phyloP scores from a whole-genome alignment of 2,888 invertebrate genomes.

The Arctia plantaginis region DNA sequence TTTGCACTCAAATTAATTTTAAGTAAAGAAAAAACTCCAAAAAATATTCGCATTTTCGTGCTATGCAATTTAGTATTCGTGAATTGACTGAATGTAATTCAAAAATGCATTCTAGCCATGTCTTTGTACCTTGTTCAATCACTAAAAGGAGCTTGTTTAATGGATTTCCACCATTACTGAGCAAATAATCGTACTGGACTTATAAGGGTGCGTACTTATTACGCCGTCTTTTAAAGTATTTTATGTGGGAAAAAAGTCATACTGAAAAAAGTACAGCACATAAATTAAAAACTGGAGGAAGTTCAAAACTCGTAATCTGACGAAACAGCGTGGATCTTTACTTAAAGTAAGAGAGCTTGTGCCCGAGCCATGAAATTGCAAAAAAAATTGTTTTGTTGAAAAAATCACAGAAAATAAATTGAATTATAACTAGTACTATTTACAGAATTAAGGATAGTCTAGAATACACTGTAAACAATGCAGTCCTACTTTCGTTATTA shows the following conservation, averaged over 20 bases:
- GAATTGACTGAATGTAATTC: conserved; percentile 81
- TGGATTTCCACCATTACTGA: conserved; percentile 86
- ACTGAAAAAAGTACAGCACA: background rate
- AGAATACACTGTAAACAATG: background rate
- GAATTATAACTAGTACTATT: background rate
- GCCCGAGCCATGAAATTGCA: background rate
- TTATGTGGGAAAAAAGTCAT: conserved; percentile 26
- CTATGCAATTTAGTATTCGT: conserved; percentile 74
- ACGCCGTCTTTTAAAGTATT: conserved; percentile 45
- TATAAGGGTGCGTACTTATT: conserved; percentile 67
- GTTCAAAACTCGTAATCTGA: no score
- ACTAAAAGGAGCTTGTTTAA: conserved; percentile 86
- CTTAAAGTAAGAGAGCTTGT: background rate
- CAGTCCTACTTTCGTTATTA: background rate
- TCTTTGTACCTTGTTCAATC: conserved; percentile 82
- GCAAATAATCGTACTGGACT: conserved; percentile 84
- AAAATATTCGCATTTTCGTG: conserved; percentile 54
- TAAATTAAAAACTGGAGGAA: no score
- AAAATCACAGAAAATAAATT: background rate
- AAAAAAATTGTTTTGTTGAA: background rate
- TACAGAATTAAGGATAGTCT: background rate
- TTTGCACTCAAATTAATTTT: conserved; percentile 49
- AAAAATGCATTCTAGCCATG: conserved; percentile 77
- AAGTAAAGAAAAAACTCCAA: conserved; percentile 38
- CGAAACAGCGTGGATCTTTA: background rate